Base-by-base conservation (phyloP, 2,888 invertebrate genomes). In the Torymus tubicola region DNA sequence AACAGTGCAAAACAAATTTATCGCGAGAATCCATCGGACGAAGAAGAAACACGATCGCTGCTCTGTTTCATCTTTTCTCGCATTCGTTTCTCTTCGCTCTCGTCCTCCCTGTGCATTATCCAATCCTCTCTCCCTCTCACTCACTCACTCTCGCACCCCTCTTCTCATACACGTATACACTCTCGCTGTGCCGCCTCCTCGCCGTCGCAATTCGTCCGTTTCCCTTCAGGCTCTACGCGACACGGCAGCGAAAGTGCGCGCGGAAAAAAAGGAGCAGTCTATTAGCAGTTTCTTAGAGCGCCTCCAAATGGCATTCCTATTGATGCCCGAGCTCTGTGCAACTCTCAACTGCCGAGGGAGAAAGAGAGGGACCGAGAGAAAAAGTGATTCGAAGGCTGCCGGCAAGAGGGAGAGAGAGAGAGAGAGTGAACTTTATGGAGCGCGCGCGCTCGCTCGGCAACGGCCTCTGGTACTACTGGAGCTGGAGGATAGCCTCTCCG, bases 221-320 rank as follows among this genome's bases (percentile, higher is more conserved):
- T 57, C 65, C 78, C 16, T 65, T 16, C 55, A 18, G 53, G 3
- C 1, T 14, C 11, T n/a, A 12, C 21, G 1, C 58, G 53, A 31
- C 5, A 13, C 16, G 57, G 67, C 14, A 18, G 63, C 60, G 72
- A 68, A 57, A 71, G 67, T 67, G 65, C 53, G 53, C 73, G 60
- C 12, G 5, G 53, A n/a, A 13, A 58, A 60, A 78, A 81, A 78
- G 50, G 55, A 64, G 58, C 64, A 75, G 84, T 90, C 89, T 89
- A 89, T 90, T 90, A 90, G 88, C 88, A 89, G 89, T 90, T 89
- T 89, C 89, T 89, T 89, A 88, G 88, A 88, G 85, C 88, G 86
- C 85, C 87, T 86, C 86, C 86, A 86, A 89, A 88, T 88, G 88
- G 88, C 87, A 88, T 89, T 88, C 86, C 88, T 86, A 89, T 89